Base-by-base conservation (phyloP, 53 echinoderm and acorn worm genomes). In the Antedon mediterranea region DNA sequence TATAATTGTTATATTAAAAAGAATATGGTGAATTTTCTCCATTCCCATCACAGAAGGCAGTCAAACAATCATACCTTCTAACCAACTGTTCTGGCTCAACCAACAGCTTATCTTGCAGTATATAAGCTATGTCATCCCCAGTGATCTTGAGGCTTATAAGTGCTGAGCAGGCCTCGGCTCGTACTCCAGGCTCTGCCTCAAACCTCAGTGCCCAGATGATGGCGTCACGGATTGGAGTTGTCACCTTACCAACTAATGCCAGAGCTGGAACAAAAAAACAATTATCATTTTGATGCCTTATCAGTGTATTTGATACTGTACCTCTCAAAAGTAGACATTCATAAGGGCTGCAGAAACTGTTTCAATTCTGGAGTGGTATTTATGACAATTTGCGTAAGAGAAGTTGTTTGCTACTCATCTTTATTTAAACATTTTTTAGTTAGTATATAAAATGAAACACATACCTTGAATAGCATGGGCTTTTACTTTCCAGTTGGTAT, bases 381-480 rank as follows among this genome's bases (percentile, higher is more conserved):
- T n/a, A n/a, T n/a, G n/a, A n/a, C n/a, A n/a, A n/a, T n/a, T n/a
- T n/a, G n/a, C n/a, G n/a, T n/a, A n/a, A n/a, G n/a, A n/a, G n/a
- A n/a, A n/a, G n/a, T n/a, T n/a, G n/a, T n/a, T n/a, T n/a, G n/a
- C n/a, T n/a, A n/a, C n/a, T n/a, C n/a, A n/a, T n/a, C n/a, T n/a
- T n/a, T n/a, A n/a, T n/a, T n/a, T n/a, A n/a, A n/a, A n/a, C n/a
- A n/a, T n/a, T n/a, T n/a, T 77, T 28, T 34, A 30, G 72, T 77
- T 81, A n/a, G n/a, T n/a, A n/a, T n/a, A n/a, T n/a, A n/a, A 37
- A 11, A 4, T 4, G 37, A 37, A 37, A 11, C 11, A 37, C 37
- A 29, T 81, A 97, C 98, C 98, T 97, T 97, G 93, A 75, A 97
- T 76, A 28, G 98, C 98, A 83, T 97, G 90, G 0, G 98, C 98